phyloP scores from a whole-genome alignment of 2,888 invertebrate genomes.

The Melikaiella ostensackeni region DNA sequence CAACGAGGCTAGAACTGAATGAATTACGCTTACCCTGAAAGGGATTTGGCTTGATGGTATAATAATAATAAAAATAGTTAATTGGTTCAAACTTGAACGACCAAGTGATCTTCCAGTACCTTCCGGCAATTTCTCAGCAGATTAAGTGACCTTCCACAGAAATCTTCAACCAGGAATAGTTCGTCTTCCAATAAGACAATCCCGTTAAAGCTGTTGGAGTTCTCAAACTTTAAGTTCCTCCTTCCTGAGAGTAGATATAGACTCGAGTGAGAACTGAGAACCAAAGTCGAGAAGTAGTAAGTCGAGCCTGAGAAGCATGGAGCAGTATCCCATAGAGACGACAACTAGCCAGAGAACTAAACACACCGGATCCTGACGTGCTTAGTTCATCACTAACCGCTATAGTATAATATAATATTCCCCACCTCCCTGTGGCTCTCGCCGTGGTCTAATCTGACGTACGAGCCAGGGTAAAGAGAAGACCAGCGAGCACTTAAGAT shows the following conservation, averaged over 20 bases:
- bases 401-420: not conserved
- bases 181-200: slow-evolving; percentile 11
- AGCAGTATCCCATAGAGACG: slow-evolving; percentile 65
- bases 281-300: slow-evolving; percentile 46
- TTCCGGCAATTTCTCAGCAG: slow-evolving; percentile 1
- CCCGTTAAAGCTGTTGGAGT: slow-evolving; percentile 18
- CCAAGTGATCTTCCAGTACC: slow-evolving; percentile 41
- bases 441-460: slow-evolving; percentile 31
- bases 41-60: too few species aligned
- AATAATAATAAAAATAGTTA: too few species aligned
- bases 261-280: slow-evolving; percentile 30
- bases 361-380: slow-evolving; percentile 55
- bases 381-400: slow-evolving; percentile 50
- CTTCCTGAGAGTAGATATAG: not conserved
- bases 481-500: slow-evolving; percentile 17
- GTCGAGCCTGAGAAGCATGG: slow-evolving; percentile 50
- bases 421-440: slow-evolving; percentile 27
- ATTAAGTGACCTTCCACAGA: not conserved
- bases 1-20: too few species aligned
- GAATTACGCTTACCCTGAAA: too few species aligned
- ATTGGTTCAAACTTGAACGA: not conserved
- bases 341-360: slow-evolving; percentile 66
- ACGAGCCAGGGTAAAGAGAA: not conserved
- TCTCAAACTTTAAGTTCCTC: slow-evolving; percentile 1
- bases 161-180: slow-evolving; percentile 16